Base-by-base conservation (phyloP, 2,113 vertebrate genomes). In the Halichoerus grypus region DNA sequence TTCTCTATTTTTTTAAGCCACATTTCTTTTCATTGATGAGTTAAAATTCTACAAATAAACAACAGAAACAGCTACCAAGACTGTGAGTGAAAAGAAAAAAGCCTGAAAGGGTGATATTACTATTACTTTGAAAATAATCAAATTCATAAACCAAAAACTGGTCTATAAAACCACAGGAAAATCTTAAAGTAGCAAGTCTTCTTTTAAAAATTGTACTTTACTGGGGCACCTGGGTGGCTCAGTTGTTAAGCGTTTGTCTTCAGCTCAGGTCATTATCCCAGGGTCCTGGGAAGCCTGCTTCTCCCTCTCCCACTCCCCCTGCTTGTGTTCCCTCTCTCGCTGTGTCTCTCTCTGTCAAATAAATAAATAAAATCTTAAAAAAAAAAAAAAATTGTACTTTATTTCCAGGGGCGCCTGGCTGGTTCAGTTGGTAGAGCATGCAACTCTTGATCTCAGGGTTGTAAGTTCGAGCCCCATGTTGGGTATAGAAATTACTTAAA, bases 101-200 rank as follows among this genome's bases (percentile, higher is more conserved):
- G 31, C 65, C 0, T 67, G 26, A 97, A 39, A 85, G n/a, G 21
- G 55, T 69, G n/a, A 81, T 28, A 61, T 83, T 74, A 49, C 6
- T 94, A 46, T 79, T 49, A 61, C 12, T 85, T 69, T 76, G 63
- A 86, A 94, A 96, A 89, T 67, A 71, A 18, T 83, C 91, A 18
- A 90, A 85, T 51, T 61, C 61, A 67, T 89, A 89, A 85, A 65
- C 0, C 49, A 74, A 91, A 94, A 71, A 49, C 0, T 46, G 19
- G 15, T 88, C 33, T 77, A 63, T 28, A 91, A 94, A 91, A 42
- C 22, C 83, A 80, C 31, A 95, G 33, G 19, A 67, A 84, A 91
- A 84, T 15, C 24, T 69, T 87, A 86, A 72, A 87, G 51, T 55
- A 72, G 84, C 61, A 59, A 69, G 55, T 22, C 74, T 76, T 63